Evolutionary conservation across 2,797 vertebrate species (phyloP).

Genomic region (Ceryle rudis): DNA sequence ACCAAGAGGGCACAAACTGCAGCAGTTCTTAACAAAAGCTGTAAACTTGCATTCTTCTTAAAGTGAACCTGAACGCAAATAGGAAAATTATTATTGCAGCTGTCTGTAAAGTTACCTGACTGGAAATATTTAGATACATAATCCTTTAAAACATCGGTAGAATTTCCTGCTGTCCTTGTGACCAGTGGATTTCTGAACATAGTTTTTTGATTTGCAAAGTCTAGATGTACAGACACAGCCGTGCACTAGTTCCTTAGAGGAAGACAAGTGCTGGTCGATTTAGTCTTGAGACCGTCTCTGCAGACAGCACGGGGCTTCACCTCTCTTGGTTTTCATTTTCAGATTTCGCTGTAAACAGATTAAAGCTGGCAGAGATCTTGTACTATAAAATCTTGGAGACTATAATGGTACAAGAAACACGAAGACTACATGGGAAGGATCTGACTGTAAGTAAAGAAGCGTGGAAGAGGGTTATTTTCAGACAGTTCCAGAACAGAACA

Average conservation of each 20-base stretch:
- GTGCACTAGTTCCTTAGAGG: neutral
- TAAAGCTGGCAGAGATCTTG: conserved; percentile 94
- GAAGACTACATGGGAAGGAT: conserved; percentile 92
- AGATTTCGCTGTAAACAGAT: conserved; percentile 96
- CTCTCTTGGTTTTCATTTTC: conserved; percentile 33
- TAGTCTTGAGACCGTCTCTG: neutral
- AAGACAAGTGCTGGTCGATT: neutral
- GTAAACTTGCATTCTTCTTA: neutral
- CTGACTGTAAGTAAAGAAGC: conserved; percentile 87
- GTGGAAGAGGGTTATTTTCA: neutral
- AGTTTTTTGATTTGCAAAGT: neutral
- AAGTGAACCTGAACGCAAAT: neutral
- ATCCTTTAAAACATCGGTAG: neutral
- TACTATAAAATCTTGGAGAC: conserved; percentile 97
- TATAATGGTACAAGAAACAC: conserved; percentile 90
- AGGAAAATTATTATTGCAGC: neutral
- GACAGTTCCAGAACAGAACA: neutral
- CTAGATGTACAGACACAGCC: accelerated
- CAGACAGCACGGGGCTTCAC: neutral
- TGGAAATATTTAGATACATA: neutral
- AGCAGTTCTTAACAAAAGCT: neutral
- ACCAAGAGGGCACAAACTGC: neutral
- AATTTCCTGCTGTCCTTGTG: neutral
- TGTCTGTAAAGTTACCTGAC: neutral
- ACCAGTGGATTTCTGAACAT: neutral